Evolutionary conservation across 2,113 vertebrate species (phyloP).

Genomic region (Quiscalus mexicanus): DNA sequence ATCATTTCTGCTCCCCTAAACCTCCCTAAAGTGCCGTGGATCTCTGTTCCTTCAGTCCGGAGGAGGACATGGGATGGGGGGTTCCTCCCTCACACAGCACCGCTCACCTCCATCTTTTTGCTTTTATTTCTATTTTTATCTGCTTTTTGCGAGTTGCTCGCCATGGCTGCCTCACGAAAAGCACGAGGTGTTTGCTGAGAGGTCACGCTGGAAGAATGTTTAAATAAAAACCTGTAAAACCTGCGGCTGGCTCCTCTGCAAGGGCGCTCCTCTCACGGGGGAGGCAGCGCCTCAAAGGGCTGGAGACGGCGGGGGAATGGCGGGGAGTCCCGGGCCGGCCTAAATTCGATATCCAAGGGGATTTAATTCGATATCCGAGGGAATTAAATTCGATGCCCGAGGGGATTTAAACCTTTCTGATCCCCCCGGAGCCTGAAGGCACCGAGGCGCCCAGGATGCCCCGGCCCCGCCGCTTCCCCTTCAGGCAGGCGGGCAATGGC

Average conservation of each 20-base stretch:
- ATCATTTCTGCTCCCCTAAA: fast-evolving
- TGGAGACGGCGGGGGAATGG: not conserved
- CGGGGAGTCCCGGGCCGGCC: no score
- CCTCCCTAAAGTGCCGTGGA: fast-evolving
- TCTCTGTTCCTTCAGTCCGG: not conserved
- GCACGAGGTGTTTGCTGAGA: not conserved
- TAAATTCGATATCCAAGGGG: not conserved
- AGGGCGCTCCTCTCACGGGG: not conserved
- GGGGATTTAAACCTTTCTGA: not conserved
- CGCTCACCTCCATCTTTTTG: conserved; percentile 71
- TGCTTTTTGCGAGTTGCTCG: conserved; percentile 32
- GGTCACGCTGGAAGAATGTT: not conserved
- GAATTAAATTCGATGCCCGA: not conserved
- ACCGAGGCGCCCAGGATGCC: fast-evolving
- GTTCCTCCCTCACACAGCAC: not conserved
- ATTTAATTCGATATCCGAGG: not conserved
- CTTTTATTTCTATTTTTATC: conserved; percentile 64
- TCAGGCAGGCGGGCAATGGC: not conserved
- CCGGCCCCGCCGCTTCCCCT: not conserved
- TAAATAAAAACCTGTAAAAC: not conserved
- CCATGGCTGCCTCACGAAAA: conserved; percentile 34
- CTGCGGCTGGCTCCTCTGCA: fast-evolving
- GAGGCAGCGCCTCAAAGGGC: not conserved
- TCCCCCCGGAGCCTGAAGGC: not conserved
- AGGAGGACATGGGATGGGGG: fast-evolving